Conservation (phyloP, 2,113 vertebrate species). For the Toxotes chatareus region DNA sequence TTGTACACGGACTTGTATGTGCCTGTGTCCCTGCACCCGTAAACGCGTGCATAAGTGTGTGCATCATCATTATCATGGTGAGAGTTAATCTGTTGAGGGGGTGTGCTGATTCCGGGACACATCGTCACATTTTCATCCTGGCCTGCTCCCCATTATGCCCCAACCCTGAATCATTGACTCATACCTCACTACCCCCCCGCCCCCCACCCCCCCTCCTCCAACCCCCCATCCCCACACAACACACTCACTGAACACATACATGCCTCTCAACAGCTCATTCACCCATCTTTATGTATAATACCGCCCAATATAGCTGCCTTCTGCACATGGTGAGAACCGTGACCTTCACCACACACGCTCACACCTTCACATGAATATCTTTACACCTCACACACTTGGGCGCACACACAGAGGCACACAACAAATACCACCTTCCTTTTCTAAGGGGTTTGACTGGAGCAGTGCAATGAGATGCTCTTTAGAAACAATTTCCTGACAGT, state of each 20-base stretch:
- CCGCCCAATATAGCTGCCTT: slow-evolving; percentile 45
- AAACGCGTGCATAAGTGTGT: slow-evolving; percentile 34
- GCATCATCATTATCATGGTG: slow-evolving; percentile 39
- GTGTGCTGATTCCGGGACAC: slow-evolving; percentile 69
- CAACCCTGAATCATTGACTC: slow-evolving; percentile 74
- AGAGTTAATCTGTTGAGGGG: slow-evolving; percentile 78
- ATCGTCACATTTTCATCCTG: slow-evolving; percentile 65
- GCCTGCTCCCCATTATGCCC: slow-evolving; percentile 40
- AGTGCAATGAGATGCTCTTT: background rate
- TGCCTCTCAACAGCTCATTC: background rate
- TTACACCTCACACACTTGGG: background rate
- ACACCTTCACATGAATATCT: slow-evolving; percentile 17
- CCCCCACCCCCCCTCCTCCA: background rate
- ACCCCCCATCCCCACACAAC: background rate
- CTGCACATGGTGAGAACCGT: slow-evolving; percentile 35
- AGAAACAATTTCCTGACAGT: background rate
- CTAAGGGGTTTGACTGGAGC: background rate
- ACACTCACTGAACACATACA: background rate
- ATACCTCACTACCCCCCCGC: slow-evolving; percentile 25
- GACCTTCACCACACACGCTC: slow-evolving; percentile 34
- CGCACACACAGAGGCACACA: background rate
- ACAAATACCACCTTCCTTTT: background rate
- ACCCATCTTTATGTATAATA: slow-evolving; percentile 28
- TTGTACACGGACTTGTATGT: background rate
- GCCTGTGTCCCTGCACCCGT: slow-evolving; percentile 8